A percentile compares a stretch with the other conserved stretches of the same genome.
Evolutionary conservation across 2,113 vertebrate genomes (phyloP).

Genomic region (Daphoenositta chrysoptera): DNA sequence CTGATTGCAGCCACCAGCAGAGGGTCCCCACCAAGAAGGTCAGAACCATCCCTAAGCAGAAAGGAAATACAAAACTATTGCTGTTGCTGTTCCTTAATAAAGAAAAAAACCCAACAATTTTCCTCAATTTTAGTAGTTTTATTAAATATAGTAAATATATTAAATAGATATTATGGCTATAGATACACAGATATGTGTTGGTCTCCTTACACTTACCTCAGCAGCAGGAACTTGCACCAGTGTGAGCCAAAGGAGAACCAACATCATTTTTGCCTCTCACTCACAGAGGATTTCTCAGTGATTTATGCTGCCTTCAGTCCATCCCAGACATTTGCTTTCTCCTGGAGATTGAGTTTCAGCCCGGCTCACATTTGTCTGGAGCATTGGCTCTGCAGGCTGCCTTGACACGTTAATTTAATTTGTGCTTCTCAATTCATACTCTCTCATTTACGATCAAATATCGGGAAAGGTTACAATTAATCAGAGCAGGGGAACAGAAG

Average conservation of each 20-base stretch:
- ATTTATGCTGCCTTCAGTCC: neutral
- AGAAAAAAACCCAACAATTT: neutral
- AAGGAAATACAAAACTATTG: neutral
- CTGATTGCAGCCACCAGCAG: neutral
- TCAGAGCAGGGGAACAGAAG: neutral
- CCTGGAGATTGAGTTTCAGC: neutral
- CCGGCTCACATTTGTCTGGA: conserved; percentile 13
- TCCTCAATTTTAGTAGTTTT: neutral
- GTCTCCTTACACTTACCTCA: neutral
- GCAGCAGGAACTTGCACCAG: neutral
- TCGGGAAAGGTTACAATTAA: conserved; percentile 43
- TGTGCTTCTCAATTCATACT: conserved; percentile 1
- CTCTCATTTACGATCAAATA: conserved; percentile 22
- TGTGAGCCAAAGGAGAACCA: neutral
- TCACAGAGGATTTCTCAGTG: neutral
- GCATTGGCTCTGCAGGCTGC: neutral
- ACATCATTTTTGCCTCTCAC: neutral
- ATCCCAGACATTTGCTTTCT: conserved; percentile 1
- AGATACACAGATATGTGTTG: accelerated
- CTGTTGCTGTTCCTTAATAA: neutral
- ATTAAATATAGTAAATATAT: no score
- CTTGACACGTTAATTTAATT: conserved; percentile 33
- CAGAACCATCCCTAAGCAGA: neutral
- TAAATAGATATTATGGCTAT: neutral
- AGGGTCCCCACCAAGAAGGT: neutral